Evolutionary conservation across 2,888 invertebrate genomes (phyloP), one percentile per base, ranked within the genome.

Genomic region (Caenorhabditis angaria): DNA sequence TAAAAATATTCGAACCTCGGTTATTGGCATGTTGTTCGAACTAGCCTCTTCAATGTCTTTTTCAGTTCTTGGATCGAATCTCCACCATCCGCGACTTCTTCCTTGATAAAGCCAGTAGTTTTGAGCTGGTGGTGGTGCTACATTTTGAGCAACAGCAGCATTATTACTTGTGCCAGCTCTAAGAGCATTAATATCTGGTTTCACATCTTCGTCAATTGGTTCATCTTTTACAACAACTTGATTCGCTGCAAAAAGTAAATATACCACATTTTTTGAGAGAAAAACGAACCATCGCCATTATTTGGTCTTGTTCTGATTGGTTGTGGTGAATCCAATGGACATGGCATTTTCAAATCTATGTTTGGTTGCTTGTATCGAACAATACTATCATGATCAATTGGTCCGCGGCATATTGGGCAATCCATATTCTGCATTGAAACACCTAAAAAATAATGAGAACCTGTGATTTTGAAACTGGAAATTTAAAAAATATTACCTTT

Each of bases 11-110:
- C 12, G 10, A 0, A 74, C 65, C 51, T 80, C 79, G 1, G 65
- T 55, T 2, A 56, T 28, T 20, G 70, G 61, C 65, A 65, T 63
- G 3, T 53, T 41, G 10, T 22, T 41, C 1, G 25, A 12, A 41
- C 54, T 64, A 14, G 72, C 76, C 12, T 57, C 72, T 32, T 75
- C 76, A 27, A 82, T 69, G 24, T 80, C 78, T 22, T 70, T 70
- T 62, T 82, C 82, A 25, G 61, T 61, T 29, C 74, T 62, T 12
- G 81, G 81, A 53, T 82, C 80, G 64, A 73, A 82, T n/a, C 82
- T 53, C 82, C 82, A 82, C 82, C 82, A 82, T 20, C 79, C 75
- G 12, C 67, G 55, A 4, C 61, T 51, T 22, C 75, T 65, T n/a
- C 65, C 77, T 50, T 70, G 50, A 50, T 80, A 80, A 12, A 78